Base-by-base conservation (phyloP, 64 coral and sea anemone species). In the Montipora foliosa region DNA sequence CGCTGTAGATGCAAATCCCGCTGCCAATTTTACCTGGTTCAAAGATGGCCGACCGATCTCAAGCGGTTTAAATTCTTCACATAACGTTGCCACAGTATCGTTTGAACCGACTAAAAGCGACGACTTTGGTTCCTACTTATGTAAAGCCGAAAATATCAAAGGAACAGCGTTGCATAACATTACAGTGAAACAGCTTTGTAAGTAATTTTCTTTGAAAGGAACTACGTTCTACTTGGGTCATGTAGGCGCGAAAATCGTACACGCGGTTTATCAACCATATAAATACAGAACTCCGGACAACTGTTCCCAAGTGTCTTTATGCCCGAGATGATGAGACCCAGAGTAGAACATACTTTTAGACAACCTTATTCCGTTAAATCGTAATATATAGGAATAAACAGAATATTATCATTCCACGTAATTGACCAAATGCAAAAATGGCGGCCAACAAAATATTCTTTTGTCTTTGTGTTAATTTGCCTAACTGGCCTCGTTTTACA, bases 101-200 rank as follows among this genome's bases (percentile, higher is more conserved):
- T 0, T 64, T 11, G 64, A 49, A 9, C 75, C 73, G 3, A 25
- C 4, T 17, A 57, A 50, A 44, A 4, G 49, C 5, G 22, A 51
- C 5, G 52, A 78, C 15, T 89, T 89, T 77, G 87, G 87, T 78
- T 37, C 44, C 8, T 89, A 89, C 74, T 45, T 73, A 0, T 89
- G 87, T 78, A 51, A 89, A 45, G 74, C 74, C 10, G 20, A 37
- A 8, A 89, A 89, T 44, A 59, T 11, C 52, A 75, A 89, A 67
- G 87, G 87, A 67, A 78, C 71, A 55, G 21, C 74, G 5, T 67
- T 21, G 75, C 58, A 37, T 9, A 60, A 89, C 10, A 48, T 89
- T 16, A 78, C 75, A 47, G 24, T 89, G 24, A 61, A 79, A 47
- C 75, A 78, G 76, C 57, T 79, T 5, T 17, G 87, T 89, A 79